Base-by-base conservation (phyloP, 2,797 vertebrate genomes). In the Lophotriccus pileatus region DNA sequence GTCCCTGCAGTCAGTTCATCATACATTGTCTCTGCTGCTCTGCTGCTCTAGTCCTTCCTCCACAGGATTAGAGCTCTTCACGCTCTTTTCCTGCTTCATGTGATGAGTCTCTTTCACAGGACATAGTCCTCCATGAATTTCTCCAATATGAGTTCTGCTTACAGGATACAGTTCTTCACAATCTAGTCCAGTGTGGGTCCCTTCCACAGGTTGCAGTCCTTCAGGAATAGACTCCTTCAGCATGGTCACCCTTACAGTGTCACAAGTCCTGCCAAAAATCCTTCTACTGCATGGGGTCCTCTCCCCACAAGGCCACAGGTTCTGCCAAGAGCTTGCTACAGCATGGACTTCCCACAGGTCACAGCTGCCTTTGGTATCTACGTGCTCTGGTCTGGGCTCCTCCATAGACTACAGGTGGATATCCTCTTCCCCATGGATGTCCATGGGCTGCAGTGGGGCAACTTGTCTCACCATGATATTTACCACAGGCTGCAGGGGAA, bases 401-500 rank as follows among this genome's bases (percentile, higher is more conserved):
- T 87, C 15, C 37, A 24, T 3, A 9, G 37, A 3, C 13, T 58
- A 13, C 13, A 58, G 37, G 44, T 72, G 13, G 16, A 10, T 21
- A 3, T 30, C n/a, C 44, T 3, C 28, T 59, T 58, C 24, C 13
- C 6, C 5, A 5, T 17, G 13, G 22, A 12, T 30, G 5, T 59
- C 68, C 6, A 8, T 4, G 2, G 32, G 14, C 34, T 41, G 30
- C 34, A 70, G 27, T 2, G 6, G 22, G 7, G 24, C 32, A 58
- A 23, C 19, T 44, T 63, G 14, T 2, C 21, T 69, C 18, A 41
- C 7, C 25, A 7, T 7, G 6, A 7, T 21, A 63, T 21, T 15
- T 15, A 17, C 9, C 39, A 37, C 0, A 0, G 17, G 10, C 20
- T 43, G 16, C 52, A 43, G 27, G 14, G 17, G 20, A 66, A 34